Evolutionary conservation across 2,113 vertebrate species (phyloP), one percentile per base, ranked within the genome.

Genomic region (Engraulis encrasicolus): DNA sequence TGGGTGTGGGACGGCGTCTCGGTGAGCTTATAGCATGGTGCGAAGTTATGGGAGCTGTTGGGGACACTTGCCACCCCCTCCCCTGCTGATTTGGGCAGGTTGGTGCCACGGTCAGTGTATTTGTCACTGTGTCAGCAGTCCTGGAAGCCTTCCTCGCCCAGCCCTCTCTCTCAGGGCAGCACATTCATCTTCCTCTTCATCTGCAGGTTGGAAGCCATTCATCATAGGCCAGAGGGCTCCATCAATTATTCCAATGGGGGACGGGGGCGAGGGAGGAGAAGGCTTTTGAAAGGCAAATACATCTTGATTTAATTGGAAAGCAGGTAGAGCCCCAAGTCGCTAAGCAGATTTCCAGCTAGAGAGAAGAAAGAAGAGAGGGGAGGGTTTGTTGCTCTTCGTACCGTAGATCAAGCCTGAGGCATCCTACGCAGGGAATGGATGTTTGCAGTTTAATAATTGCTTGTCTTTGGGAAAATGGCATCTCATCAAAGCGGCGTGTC

Each of bases 261-360:
- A 74, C 80, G 81, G 78, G 54, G 54, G 58, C 7, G 38, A 45
- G 83, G 81, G 86, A 48, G 14, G 71, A 48, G 83, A n/a, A 80
- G 66, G 74, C 87, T 93, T 66, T 93, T 94, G 93, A 93, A 95
- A 95, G 94, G 92, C 92, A 94, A 95, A 95, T 95, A 93, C 90
- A 93, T 95, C 93, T 95, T 94, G 92, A 95, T 95, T 95, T 95
- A 95, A 96, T 95, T 95, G 93, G 93, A 93, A 93, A 92, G 92
- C 90, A 91, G 91, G 91, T 92, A 93, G 85, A 78, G 50, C 87
- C 88, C 88, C 91, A 88, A 66, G 86, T 87, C 86, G 88, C 91
- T 90, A 91, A 92, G 91, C 87, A 93, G 87, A 93, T 92, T 91
- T 93, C 90, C 90, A 89, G 81, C 84, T 87, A 89, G 91, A 91